Evolutionary conservation across 2,888 invertebrate genomes (phyloP).

Genomic region (Yponomeuta sedellus): DNA sequence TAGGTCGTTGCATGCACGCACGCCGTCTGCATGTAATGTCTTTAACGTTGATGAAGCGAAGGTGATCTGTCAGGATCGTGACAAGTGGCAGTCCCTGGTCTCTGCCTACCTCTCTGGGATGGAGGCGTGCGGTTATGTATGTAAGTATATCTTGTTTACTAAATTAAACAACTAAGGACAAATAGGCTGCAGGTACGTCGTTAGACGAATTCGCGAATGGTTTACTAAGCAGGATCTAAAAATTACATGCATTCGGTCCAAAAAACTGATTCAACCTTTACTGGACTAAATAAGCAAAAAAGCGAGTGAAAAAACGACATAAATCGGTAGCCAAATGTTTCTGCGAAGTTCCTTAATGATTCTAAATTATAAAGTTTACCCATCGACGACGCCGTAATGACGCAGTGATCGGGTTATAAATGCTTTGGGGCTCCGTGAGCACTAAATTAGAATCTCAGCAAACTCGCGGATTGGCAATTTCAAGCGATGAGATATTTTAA

Average conservation of each 20-base stretch:
- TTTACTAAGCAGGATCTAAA: not conserved
- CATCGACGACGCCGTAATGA: constrained; percentile 37
- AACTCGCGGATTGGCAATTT: too few relatives aligned
- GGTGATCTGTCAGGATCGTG: too few relatives aligned
- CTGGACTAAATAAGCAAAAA: constrained; percentile 4
- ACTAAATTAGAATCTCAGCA: not conserved
- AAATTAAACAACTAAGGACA: too few relatives aligned
- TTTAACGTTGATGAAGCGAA: too few relatives aligned
- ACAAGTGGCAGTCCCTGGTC: too few relatives aligned
- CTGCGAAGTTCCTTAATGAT: constrained; percentile 43
- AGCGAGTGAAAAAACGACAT: not conserved
- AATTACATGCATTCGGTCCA: not conserved
- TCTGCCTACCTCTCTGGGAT: too few relatives aligned
- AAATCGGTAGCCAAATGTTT: constrained; percentile 39
- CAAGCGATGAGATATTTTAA: too few relatives aligned
- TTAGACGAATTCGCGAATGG: not conserved
- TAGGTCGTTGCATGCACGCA: too few relatives aligned
- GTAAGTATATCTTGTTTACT: too few relatives aligned
- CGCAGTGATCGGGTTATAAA: constrained; percentile 42
- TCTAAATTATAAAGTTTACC: constrained; percentile 44
- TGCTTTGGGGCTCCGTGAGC: constrained; percentile 29
- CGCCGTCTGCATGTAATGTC: too few relatives aligned
- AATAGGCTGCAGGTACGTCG: too few relatives aligned
- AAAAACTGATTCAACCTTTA: not conserved
- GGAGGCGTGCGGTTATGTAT: too few relatives aligned